Base-by-base conservation (phyloP, 2,797 vertebrate species). In the Atherinosoma microstoma region DNA sequence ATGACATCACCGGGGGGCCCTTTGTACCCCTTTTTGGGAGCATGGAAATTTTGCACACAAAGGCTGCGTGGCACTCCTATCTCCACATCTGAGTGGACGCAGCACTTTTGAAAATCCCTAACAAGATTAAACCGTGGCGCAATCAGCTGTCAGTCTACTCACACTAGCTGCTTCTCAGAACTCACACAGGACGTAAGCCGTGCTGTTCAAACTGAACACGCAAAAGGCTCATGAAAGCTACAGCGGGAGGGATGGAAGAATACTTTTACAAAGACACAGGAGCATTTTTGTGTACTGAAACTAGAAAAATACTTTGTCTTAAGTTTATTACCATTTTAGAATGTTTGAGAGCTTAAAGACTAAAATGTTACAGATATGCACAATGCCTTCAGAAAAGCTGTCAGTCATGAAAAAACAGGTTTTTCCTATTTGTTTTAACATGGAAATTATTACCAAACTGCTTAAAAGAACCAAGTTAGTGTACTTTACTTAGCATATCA, bases 91-190 rank as follows among this genome's bases (percentile, higher is more conserved):
- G 88, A 92, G 92, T 93, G 93, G 93, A 94, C 92, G 83, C 94
- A 95, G 94, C 94, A 94, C 92, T 94, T 94, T 94, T 94, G 92
- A 92, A 94, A 95, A 93, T 93, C 92, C 93, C 91, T 94, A 94
- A 94, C 92, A 87, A 94, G 94, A 94, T 95, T 95, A 95, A 91
- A 94, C 83, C 90, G 86, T 86, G 85, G 90, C 74, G 92, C 91
- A 81, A 91, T 93, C 92, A 92, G 89, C 91, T 93, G 92, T 94
- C 92, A 92, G 89, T 91, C 84, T 58, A 30, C 79, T 83, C 85
- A 79, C 84, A 86, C 76, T 74, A 63, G 80, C 87, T 84, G 87
- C 78, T 90, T 91, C 91, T 90, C 86, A 90, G 87, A 88, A 87
- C 78, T 82, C 74, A 76, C 81, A 90, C 73, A 85, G 90, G 81